Evolutionary conservation across 1,140 invertebrate species (phyloP).

Genomic region (Leptinotarsa undecemlineata): DNA sequence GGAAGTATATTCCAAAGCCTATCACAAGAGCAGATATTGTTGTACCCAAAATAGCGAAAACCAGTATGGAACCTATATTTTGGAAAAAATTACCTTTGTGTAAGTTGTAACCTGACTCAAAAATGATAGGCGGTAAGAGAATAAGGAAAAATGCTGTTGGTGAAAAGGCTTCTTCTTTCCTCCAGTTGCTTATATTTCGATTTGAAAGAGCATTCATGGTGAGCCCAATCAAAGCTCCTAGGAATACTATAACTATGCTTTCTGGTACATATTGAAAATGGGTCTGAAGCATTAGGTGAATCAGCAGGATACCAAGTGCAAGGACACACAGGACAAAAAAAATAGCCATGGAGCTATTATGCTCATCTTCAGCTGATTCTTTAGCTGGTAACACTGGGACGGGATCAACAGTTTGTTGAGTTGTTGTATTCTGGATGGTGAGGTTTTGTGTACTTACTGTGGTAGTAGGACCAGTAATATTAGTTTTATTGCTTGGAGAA

Average conservation of each 20-base stretch:
- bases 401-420: constrained; percentile 61
- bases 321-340: constrained; percentile 95
- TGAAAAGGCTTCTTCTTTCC: constrained; percentile 95
- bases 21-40: constrained; percentile 93
- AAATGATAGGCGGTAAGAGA: constrained; percentile 96
- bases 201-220: constrained; percentile 89
- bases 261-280: constrained; percentile 97
- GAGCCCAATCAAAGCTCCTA: constrained; percentile 90
- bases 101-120: constrained; percentile 98
- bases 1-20: constrained; percentile 91
- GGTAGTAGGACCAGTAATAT: neutral
- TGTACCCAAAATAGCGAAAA: constrained; percentile 97
- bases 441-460: constrained; percentile 7
- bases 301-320: constrained; percentile 88
- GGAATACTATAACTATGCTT: constrained; percentile 94
- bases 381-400: constrained; percentile 79
- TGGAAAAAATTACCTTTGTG: constrained; percentile 99
- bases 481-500: neutral
- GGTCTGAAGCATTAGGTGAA: constrained; percentile 92
- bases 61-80: constrained; percentile 91
- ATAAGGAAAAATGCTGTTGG: constrained; percentile 97
- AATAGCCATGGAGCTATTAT: constrained; percentile 94
- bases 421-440: constrained; percentile 28
- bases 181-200: constrained; percentile 89
- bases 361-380: constrained; percentile 90